Evolutionary conservation across 2,888 invertebrate genomes (phyloP), one percentile per base, ranked within the genome.

Genomic region (Harpalus rufipes): DNA sequence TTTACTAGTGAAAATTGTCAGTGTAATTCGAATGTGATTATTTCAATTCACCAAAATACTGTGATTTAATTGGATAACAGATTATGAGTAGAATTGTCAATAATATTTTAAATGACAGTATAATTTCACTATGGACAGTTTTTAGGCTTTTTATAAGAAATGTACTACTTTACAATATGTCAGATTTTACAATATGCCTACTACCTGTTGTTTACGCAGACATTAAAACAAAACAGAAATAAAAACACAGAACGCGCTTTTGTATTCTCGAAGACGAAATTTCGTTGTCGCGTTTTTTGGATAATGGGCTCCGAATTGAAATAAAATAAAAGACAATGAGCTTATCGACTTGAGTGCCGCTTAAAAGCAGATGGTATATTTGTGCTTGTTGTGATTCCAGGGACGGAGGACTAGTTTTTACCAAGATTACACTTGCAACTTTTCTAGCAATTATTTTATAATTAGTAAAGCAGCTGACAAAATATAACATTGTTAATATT

Each of bases 321-420:
- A 80, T 68, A 81, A 81, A 81, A 81, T 81, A 81, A 63, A 51
- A 68, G 68, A 81, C 81, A 59, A 81, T 68, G 32, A 80, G 41
- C 80, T 80, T 80, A 80, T 80, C 80, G 41, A 80, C 80, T 80
- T 21, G 39, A 61, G n/a, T 80, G 81, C 61, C 51, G 63, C 44
- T 59, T 68, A 18, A 81, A 63, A 65, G 51, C 81, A 81, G 81
- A 44, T 81, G 81, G 61, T 8, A 25, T 56, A 25, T 14, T 78
- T 78, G 78, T 41, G 14, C 10, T 12, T 59, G 58, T 32, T 78
- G 59, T 14, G 10, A 8, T 14, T 68, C 8, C 68, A 81, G 18
- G 21, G 56, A 25, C 68, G 68, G 44, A n/a, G 63, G 18, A 18
- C 8, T 16, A 10, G 18, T 18, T 44, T 51, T 44, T 51, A 5